Conservation (phyloP, 2,888 invertebrate species). For the Agrochola lychnidis region DNA sequence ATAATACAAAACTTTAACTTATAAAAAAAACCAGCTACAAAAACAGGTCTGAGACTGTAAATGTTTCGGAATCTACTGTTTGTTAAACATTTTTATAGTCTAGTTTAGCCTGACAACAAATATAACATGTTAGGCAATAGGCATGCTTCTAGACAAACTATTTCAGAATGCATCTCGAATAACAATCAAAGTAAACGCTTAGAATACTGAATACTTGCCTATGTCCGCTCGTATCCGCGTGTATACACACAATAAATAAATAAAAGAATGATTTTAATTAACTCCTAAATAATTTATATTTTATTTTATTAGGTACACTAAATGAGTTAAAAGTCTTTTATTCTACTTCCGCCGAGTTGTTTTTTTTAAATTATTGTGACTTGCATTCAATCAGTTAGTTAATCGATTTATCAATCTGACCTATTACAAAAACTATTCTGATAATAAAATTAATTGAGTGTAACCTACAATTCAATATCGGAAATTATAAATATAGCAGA, state of each 20-base stretch:
- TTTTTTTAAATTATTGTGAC: neutral
- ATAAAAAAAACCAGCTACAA: neutral
- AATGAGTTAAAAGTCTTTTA: conserved; percentile 25
- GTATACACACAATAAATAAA: neutral
- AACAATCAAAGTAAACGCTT: conserved; percentile 4
- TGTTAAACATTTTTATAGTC: neutral
- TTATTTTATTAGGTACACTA: neutral
- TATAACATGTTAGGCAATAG: neutral
- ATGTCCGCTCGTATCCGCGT: conserved; percentile 31
- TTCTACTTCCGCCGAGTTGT: conserved; percentile 27
- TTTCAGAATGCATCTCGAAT: conserved; percentile 9
- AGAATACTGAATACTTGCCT: conserved; percentile 35
- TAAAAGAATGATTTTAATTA: conserved; percentile 28
- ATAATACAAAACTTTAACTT: neutral
- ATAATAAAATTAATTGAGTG: neutral
- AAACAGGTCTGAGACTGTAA: neutral
- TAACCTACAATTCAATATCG: conserved; percentile 1
- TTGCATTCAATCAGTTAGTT: conserved; percentile 17
- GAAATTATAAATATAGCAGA: conserved; percentile 1
- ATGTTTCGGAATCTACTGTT: conserved; percentile 5
- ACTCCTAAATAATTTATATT: neutral
- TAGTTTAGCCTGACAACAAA: neutral
- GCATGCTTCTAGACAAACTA: neutral
- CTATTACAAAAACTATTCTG: neutral
- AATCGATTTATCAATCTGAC: conserved; percentile 18